Base-by-base conservation (phyloP, 2,888 invertebrate genomes). In the Mesoligia furuncula region DNA sequence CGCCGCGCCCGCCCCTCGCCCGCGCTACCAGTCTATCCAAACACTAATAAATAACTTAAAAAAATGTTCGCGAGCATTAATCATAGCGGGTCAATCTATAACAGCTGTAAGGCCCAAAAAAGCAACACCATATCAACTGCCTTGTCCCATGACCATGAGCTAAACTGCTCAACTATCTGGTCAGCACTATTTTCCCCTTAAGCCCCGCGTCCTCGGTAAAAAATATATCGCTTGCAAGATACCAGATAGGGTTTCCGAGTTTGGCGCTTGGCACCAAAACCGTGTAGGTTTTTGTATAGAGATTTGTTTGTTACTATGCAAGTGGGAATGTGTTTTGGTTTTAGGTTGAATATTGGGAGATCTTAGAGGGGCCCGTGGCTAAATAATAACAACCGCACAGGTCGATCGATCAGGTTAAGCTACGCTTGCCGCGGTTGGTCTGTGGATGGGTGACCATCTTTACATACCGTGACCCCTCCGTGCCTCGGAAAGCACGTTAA, bases 221-320 rank as follows among this genome's bases (percentile, higher is more conserved):
- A 91, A 90, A 90, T 91, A 91, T 91, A 91, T 91, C 78, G 87
- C 86, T 78, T 20, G 54, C 51, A 42, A 83, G 88, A 87, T 89
- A 86, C 67, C 76, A 79, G 87, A 84, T 82, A 86, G 66, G 59
- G 61, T 62, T 42, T 51, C 72, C 67, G 59, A 72, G 73, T 72
- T 65, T 67, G 39, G 39, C 57, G 24, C 31, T 83, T 79, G 83
- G 75, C 45, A 73, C 62, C 66, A 27, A 70, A 79, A 80, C 71
- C 68, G 76, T 69, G 76, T 59, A 68, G 77, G 83, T 83, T 81
- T 88, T 88, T 75, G 15, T 39, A 2, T 7, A 51, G 2, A 7
- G 48, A 66, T 66, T 66, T 78, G 36, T 64, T 65, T 77, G 61
- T 65, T 72, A 24, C 1, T 51, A 51, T 70, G 54, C 66, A 45